These are phyloP conservation scores for Alosa sapidissima DNA, from an alignment of 2,797 vertebrate genomes.

Conservation along the genomic window DNA sequence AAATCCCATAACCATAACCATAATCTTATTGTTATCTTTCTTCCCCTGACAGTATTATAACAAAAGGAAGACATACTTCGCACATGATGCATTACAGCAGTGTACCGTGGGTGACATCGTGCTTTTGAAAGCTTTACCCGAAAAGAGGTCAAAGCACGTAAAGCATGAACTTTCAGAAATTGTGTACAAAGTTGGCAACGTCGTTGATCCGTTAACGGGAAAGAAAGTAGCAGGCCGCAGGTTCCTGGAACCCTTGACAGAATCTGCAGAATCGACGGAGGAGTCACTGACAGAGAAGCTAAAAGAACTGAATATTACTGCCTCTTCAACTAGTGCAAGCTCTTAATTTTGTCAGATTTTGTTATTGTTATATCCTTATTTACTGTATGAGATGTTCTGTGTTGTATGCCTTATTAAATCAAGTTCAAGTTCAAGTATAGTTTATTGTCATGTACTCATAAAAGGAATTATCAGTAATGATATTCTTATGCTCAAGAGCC, in stretches of 20 bases:
- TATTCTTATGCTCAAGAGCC: too few species aligned
- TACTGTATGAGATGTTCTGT: not conserved
- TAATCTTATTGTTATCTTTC: not conserved
- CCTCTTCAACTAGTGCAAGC: slow-evolving; percentile 45
- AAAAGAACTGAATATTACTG: slow-evolving; percentile 77
- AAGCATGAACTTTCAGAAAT: slow-evolving; percentile 94
- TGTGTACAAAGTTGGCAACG: slow-evolving; percentile 89
- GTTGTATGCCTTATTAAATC: not conserved
- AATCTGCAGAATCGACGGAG: slow-evolving; percentile 60
- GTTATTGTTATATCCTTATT: not conserved
- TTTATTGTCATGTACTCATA: too few species aligned
- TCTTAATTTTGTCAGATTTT: slow-evolving; percentile 1
- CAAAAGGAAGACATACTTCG: slow-evolving; percentile 97
- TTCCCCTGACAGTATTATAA: slow-evolving; percentile 83
- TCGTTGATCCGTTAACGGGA: slow-evolving; percentile 90
- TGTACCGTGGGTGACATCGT: slow-evolving; percentile 91
- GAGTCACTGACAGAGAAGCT: slow-evolving; percentile 77
- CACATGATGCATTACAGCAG: slow-evolving; percentile 86
- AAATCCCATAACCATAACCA: too few species aligned
- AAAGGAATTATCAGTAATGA: too few species aligned
- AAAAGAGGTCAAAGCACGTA: slow-evolving; percentile 84
- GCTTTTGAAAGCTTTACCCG: slow-evolving; percentile 87
- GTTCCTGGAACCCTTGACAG: slow-evolving; percentile 80
- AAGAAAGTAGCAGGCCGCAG: slow-evolving; percentile 81
- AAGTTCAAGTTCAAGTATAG: too few species aligned